Conservation (phyloP, 2,113 vertebrate species). For the Numida meleagris region DNA sequence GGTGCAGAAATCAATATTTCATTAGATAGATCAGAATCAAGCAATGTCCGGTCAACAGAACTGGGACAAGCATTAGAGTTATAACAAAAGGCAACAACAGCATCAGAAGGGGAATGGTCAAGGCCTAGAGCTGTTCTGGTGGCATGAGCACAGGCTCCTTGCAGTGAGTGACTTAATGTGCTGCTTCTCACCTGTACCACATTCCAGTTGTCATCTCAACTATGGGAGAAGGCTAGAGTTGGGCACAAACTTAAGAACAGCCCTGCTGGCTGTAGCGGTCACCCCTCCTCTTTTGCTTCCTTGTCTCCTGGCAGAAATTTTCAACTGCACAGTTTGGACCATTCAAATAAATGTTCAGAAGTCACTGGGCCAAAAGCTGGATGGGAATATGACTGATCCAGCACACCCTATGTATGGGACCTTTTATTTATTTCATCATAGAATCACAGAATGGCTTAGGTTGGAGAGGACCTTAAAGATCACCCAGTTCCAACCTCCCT, state of each 20-base stretch:
- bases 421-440: neutral
- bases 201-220: neutral
- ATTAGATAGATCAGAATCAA: constrained; percentile 31
- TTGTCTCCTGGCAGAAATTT: neutral
- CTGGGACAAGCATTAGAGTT: neutral
- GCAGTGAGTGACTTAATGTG: neutral
- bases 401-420: rapidly evolving
- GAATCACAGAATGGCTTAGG: too few relatives aligned
- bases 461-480: too few relatives aligned
- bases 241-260: neutral
- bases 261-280: neutral
- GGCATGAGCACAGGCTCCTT: neutral
- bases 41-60: neutral
- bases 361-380: neutral
- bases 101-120: neutral
- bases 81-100: neutral
- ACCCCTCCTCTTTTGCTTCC: neutral
- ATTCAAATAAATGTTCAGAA: neutral
- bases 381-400: neutral
- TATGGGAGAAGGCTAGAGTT: neutral
- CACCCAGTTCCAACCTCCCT: too few relatives aligned
- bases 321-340: neutral
- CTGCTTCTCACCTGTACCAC: neutral
- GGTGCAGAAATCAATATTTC: constrained; percentile 68
- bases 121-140: neutral